Conservation (phyloP, 1,140 invertebrate species). For the Asbolus verrucosus region DNA sequence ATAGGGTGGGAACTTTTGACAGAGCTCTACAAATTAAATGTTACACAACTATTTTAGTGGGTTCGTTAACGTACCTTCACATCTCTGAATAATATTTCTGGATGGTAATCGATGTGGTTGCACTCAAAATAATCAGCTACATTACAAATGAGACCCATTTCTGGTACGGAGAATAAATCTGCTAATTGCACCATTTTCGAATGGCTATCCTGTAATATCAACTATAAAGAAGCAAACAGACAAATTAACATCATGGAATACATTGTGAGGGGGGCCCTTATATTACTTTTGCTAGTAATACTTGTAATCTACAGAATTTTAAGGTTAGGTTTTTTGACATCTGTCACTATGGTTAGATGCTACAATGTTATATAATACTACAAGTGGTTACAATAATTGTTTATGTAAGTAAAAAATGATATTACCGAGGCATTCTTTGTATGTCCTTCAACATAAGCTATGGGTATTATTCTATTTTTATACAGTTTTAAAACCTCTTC, state of each 20-base stretch:
- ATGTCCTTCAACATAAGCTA: constrained; percentile 83
- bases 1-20: constrained; percentile 90
- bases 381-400: neutral
- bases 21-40: constrained; percentile 76
- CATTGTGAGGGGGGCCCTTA: too few relatives aligned
- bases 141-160: constrained; percentile 94
- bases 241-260: neutral
- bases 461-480: constrained; percentile 86
- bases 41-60: neutral
- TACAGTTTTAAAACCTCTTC: constrained; percentile 90
- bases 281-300: too few relatives aligned
- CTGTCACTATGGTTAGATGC: neutral
- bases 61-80: constrained; percentile 79
- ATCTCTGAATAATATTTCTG: constrained; percentile 95
- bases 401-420: neutral
- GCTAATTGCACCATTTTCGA: constrained; percentile 94
- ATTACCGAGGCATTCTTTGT: constrained; percentile 60
- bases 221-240: constrained; percentile 52
- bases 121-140: constrained; percentile 93
- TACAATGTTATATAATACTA: too few relatives aligned
- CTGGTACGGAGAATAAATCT: constrained; percentile 97
- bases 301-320: too few relatives aligned
- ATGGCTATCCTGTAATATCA: constrained; percentile 72
- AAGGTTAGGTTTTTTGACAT: neutral
- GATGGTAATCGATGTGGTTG: constrained; percentile 93